Base-by-base conservation (phyloP, 2,888 invertebrate species). In the Encarsia formosa region DNA sequence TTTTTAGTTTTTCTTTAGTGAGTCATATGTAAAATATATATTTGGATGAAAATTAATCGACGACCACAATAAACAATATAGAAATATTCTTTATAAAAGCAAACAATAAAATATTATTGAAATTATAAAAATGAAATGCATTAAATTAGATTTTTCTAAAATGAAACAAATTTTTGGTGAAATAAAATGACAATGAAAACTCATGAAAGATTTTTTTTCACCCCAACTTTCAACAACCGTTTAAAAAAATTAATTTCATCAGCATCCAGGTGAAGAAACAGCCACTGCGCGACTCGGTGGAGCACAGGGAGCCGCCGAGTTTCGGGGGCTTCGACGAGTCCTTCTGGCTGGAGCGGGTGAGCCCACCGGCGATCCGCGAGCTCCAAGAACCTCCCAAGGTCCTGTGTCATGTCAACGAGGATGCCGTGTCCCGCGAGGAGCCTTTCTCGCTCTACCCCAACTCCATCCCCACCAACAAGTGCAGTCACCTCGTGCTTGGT, bases 401-500 rank as follows among this genome's bases (percentile, higher is more conserved):
- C 26, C 80, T 87, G 1, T 88, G 88, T 66, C 86, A 86, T 67
- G 73, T 87, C 56, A 81, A 87, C 65, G 83, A 85, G 0, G 80
- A 79, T 75, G 81, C 86, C 3, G 80, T 80, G 3, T 84, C 86
- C 68, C 77, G 87, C 41, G 78, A 79, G 37, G 83, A 84, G 24
- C 87, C 86, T 0, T 77, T 85, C 48, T 78, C 82, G 1, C 84
- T 88, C 65, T 79, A 79, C 1, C 79, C 84, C 1, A 78, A 80
- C 19, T 79, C 85, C 45, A 72, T 87, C 38, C 85, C 87, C 16
- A 78, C 79, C 3, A 79, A 81, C 57, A 76, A 79, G 29, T 89
- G 89, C 72, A 86, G 87, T 3, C 88, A 89, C 65, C 74, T 88
- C 2, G 80, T 88, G 56, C n/a, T n/a, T n/a, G n/a, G n/a, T n/a